A percentile compares a stretch with the other conserved stretches of the same genome.
Evolutionary conservation across 2,888 invertebrate species (phyloP).

Genomic region (Heliothis peltigera): DNA sequence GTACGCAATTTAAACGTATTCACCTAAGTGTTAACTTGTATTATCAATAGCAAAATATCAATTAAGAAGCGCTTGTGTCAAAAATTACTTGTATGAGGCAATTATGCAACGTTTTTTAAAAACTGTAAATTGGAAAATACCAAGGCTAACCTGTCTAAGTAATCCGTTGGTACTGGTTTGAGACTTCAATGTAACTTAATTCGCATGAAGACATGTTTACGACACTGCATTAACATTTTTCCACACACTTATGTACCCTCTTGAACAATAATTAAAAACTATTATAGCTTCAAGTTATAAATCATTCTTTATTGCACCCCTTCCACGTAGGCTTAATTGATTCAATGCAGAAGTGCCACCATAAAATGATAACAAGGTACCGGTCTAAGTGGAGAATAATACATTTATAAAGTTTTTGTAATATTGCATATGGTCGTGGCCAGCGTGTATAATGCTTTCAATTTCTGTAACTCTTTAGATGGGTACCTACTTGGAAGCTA

Average conservation of each 20-base stretch:
- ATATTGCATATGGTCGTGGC: slow-evolving; percentile 35
- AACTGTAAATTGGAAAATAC: slow-evolving; percentile 2
- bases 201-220: slow-evolving; percentile 42
- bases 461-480: slow-evolving; percentile 38
- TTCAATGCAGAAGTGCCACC: slow-evolving; percentile 77
- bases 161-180: slow-evolving; percentile 23
- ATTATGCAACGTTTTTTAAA: background rate
- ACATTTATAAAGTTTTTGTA: slow-evolving; percentile 59
- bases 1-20: slow-evolving; percentile 81
- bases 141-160: slow-evolving; percentile 6
- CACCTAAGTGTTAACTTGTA: slow-evolving; percentile 72
- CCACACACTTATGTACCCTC: slow-evolving; percentile 64
- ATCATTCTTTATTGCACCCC: slow-evolving; percentile 85
- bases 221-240: slow-evolving; percentile 48
- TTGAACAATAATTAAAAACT: slow-evolving; percentile 85
- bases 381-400: slow-evolving; percentile 61
- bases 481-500: slow-evolving; percentile 28
- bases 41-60: slow-evolving; percentile 46
- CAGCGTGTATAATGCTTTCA: slow-evolving; percentile 34
- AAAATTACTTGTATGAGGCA: slow-evolving; percentile 21
- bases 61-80: slow-evolving; percentile 26
- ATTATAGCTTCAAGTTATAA: slow-evolving; percentile 79
- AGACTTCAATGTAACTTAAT: slow-evolving; percentile 37
- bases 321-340: slow-evolving; percentile 82
- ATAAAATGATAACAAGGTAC: slow-evolving; percentile 82